Conservation (phyloP, 1,140 invertebrate species). For the Acromyrmex charruanus region DNA sequence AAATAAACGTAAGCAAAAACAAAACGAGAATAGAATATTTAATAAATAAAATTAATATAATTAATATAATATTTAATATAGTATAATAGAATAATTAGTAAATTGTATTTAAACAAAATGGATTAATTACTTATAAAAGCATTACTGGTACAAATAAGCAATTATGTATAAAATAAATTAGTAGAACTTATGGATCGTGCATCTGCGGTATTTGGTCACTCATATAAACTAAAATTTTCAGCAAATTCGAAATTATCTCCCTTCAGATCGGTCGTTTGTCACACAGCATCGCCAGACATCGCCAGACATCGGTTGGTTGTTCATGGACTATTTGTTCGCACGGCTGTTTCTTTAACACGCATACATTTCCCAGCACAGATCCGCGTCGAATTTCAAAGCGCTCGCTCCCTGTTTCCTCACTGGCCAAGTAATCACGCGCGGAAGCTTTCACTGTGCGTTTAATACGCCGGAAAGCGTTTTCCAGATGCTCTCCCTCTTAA, state of each 20-base stretch:
- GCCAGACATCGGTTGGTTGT: background rate
- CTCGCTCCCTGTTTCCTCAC: slow-evolving; percentile 32
- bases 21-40: background rate
- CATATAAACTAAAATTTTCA: background rate
- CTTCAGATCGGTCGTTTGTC: slow-evolving; percentile 17
- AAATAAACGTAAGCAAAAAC: background rate
- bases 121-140: background rate
- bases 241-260: background rate
- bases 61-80: too few species aligned
- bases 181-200: background rate
- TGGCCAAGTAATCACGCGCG: slow-evolving; percentile 48
- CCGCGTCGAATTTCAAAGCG: slow-evolving; percentile 69
- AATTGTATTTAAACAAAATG: background rate
- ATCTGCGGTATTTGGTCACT: background rate
- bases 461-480: slow-evolving; percentile 64
- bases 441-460: slow-evolving; percentile 56
- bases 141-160: background rate
- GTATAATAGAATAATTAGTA: too few species aligned
- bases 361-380: slow-evolving; percentile 47
- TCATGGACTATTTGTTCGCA: slow-evolving; percentile 43
- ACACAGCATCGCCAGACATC: background rate
- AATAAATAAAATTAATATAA: background rate
- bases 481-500: slow-evolving; percentile 65
- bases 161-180: background rate
- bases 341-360: slow-evolving; percentile 52